Percentiles rank a stretch among this genome's conserved stretches.
Evolutionary conservation across 2,888 invertebrate genomes (phyloP).

Genomic region (Tetragnatha montana): DNA sequence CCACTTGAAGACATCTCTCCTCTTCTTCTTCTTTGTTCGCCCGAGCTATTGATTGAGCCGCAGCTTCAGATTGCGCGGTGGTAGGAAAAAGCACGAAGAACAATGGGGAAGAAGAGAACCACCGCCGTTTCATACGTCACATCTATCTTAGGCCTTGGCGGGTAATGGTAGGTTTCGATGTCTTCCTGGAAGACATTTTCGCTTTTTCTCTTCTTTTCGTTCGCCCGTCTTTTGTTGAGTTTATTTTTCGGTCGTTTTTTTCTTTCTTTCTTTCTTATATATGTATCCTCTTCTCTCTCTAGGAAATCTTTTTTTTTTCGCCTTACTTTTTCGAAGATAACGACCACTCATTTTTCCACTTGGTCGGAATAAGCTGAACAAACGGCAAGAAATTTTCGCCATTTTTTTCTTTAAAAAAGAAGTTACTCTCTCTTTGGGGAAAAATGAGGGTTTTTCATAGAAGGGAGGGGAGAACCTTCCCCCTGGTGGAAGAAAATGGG

Average conservation of each 20-base stretch:
- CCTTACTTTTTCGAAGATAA: constrained; percentile 57
- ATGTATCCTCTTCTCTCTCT: constrained; percentile 11
- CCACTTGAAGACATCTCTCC: constrained; percentile 61
- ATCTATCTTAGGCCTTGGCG: constrained; percentile 55
- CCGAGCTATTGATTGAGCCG: constrained; percentile 64
- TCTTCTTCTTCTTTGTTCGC: constrained; percentile 46
- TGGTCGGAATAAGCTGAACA: constrained; percentile 51
- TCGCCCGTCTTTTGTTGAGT: constrained; percentile 58
- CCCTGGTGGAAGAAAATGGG: neutral
- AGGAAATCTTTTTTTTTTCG: neutral
- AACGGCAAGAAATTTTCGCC: constrained; percentile 40
- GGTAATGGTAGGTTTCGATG: constrained; percentile 66
- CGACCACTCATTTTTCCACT: constrained; percentile 62
- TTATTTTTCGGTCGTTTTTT: constrained; percentile 48
- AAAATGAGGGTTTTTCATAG: neutral
- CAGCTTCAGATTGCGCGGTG: constrained; percentile 60
- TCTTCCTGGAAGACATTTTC: constrained; percentile 63
- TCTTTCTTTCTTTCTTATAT: constrained; percentile 14
- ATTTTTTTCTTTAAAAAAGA: neutral
- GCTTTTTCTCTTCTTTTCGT: constrained; percentile 2
- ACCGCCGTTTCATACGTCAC: constrained; percentile 66
- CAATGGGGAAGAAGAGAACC: constrained; percentile 64
- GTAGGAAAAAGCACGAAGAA: constrained; percentile 38
- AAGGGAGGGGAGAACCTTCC: neutral
- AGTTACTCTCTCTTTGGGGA: neutral